Base-by-base conservation (phyloP, 2,888 invertebrate species). In the Brachyptera putata region DNA sequence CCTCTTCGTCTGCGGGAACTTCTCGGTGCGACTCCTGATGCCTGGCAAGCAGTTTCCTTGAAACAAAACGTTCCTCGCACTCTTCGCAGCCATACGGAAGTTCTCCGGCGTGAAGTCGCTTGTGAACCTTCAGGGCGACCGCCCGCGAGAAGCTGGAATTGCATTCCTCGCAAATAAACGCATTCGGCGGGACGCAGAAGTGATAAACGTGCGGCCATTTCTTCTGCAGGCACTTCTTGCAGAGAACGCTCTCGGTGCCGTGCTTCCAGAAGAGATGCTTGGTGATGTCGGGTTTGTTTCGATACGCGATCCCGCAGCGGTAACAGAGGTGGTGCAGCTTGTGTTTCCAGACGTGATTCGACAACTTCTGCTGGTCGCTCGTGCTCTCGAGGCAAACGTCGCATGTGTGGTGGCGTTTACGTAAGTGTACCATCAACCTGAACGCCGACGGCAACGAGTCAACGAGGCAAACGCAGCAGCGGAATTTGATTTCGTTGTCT, bases 191-290 rank as follows among this genome's bases (percentile, higher is more conserved):
- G 65, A 87, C 83, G 72, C 93, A 93, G 70, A 93, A 93, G 72
- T 93, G 93, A 76, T 92, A 93, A 4, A 92, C 88, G 74, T 93
- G 91, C 0, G 91, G 91, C 93, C 93, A 93, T 69, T 91, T 91
- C 71, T 92, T 93, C 70, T 92, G 91, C 56, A 91, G 74, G 73
- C 93, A 93, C 69, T 82, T 85, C 73, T 91, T 91, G 71, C 93
- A 93, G 34, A 86, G 75, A 1, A 89, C 86, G 75, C 91, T 91
- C 71, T 93, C 91, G 1, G 92, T 92, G 21, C 92, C 92, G 73
- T 94, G 93, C 74, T 93, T 94, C 92, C 93, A 93, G 73, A 91
- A 92, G 59, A 93, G 77, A 76, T 94, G 93, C 70, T 91, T 90
- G 14, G 89, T 90, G 61, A 92, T 93, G 70, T 92, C 91, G 58